Conservation (phyloP, 2,888 invertebrate species). For the Ectemnius lituratus region DNA sequence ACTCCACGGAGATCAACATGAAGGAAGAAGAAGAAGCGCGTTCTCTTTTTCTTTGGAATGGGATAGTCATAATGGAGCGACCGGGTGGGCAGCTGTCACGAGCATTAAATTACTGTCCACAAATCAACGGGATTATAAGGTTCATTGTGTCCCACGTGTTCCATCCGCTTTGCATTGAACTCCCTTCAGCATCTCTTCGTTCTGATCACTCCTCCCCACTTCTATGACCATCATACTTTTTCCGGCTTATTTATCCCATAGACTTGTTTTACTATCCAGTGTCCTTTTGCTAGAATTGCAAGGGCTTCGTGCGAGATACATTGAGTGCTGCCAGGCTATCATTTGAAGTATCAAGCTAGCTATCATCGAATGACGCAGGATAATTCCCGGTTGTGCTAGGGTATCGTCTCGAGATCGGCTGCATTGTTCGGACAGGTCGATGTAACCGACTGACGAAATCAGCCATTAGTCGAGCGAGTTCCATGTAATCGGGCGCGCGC, state of each 20-base stretch:
- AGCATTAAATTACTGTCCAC: constrained; percentile 73
- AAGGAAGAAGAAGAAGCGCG: constrained; percentile 31
- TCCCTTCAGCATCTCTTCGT: constrained; percentile 8
- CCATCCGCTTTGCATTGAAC: constrained; percentile 32
- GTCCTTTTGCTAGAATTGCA: background rate
- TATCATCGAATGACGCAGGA: too few relatives aligned
- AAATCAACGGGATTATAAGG: constrained; percentile 69
- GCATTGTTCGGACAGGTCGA: too few relatives aligned
- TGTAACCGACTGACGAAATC: constrained; percentile 11
- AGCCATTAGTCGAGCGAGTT: constrained; percentile 5
- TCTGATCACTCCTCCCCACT: too few relatives aligned
- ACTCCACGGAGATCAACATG: constrained; percentile 32
- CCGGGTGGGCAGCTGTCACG: constrained; percentile 61
- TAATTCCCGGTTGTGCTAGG: background rate
- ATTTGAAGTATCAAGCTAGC: too few relatives aligned
- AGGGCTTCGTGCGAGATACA: background rate
- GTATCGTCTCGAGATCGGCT: too few relatives aligned
- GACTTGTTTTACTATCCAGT: too few relatives aligned
- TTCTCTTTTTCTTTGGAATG: constrained; percentile 67
- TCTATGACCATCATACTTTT: too few relatives aligned
- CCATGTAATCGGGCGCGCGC: too few relatives aligned
- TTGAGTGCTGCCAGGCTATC: too few relatives aligned
- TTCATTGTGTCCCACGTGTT: constrained; percentile 49
- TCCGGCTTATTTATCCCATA: too few relatives aligned
- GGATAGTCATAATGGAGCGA: constrained; percentile 68